A percentile compares a stretch with the other conserved stretches of the same genome.
phyloP scores from a whole-genome alignment of 2,888 invertebrate species.

The Zygothrica quintamaculata region DNA sequence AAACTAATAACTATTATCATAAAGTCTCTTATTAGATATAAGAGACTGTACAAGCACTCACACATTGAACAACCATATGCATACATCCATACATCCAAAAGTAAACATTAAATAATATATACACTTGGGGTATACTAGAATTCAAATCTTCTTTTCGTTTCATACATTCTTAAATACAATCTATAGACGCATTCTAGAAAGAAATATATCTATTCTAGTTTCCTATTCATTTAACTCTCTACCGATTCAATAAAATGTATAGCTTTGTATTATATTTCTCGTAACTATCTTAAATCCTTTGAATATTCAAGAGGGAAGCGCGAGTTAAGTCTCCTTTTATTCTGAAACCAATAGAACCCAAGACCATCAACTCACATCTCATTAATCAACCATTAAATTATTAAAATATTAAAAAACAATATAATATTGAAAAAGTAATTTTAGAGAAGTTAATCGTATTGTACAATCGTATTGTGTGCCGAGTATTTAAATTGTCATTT shows the following conservation, averaged over 20 bases:
- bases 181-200: too few species aligned
- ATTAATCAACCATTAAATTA: slow-evolving; percentile 13
- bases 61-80: slow-evolving; percentile 18
- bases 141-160: too few species aligned
- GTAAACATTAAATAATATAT: too few species aligned
- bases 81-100: slow-evolving; percentile 13
- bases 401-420: background rate
- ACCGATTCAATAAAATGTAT: too few species aligned
- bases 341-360: background rate
- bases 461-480: slow-evolving; percentile 40
- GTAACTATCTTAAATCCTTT: too few species aligned
- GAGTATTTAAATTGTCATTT: slow-evolving; percentile 38
- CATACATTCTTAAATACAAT: too few species aligned
- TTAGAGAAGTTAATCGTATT: slow-evolving; percentile 31
- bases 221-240: too few species aligned
- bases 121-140: too few species aligned
- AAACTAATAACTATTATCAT: slow-evolving; percentile 19
- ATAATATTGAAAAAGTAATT: slow-evolving; percentile 8
- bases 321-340: background rate
- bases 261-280: too few species aligned
- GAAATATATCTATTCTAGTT: too few species aligned
- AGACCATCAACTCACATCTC: slow-evolving; percentile 9
- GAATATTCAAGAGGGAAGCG: too few species aligned
- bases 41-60: slow-evolving; percentile 32
- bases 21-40: slow-evolving; percentile 32